Conservation (phyloP, 2,888 invertebrate species). For the Thereva unica region DNA sequence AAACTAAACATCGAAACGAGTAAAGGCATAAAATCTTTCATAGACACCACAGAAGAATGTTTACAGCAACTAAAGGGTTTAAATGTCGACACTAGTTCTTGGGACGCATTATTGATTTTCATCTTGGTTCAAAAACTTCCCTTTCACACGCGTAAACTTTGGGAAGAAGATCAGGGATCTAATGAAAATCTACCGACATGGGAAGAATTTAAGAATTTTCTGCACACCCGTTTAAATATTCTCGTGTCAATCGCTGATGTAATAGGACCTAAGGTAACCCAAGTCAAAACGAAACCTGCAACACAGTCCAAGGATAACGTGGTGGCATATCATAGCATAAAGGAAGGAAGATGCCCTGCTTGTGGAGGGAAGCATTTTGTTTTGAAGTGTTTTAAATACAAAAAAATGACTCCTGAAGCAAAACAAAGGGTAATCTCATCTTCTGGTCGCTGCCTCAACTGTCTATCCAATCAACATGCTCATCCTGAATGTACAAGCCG, state of each 20-base stretch:
- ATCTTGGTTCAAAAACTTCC: not conserved
- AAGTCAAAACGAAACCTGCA: too few relatives aligned
- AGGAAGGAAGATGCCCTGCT: too few relatives aligned
- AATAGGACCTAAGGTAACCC: too few relatives aligned
- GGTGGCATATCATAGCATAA: too few relatives aligned
- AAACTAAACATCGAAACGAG: not conserved
- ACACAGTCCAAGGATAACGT: too few relatives aligned
- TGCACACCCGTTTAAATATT: not conserved
- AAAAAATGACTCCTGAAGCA: too few relatives aligned
- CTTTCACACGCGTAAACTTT: not conserved
- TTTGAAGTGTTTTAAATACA: too few relatives aligned
- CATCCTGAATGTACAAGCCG: too few relatives aligned
- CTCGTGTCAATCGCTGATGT: not conserved
- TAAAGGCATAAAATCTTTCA: not conserved
- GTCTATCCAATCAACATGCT: too few relatives aligned
- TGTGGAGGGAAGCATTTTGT: too few relatives aligned
- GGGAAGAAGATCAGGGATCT: not conserved
- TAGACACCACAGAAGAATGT: not conserved
- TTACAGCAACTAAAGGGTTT: not conserved
- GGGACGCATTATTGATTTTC: not conserved
- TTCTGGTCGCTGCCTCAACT: too few relatives aligned
- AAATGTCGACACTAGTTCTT: not conserved
- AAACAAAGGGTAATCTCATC: too few relatives aligned
- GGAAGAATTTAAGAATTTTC: not conserved
- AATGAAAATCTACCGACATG: not conserved